These are phyloP conservation scores for Chlamydotis undulata DNA, from an alignment of 2,113 vertebrate genomes.

Conservation along the genomic window DNA sequence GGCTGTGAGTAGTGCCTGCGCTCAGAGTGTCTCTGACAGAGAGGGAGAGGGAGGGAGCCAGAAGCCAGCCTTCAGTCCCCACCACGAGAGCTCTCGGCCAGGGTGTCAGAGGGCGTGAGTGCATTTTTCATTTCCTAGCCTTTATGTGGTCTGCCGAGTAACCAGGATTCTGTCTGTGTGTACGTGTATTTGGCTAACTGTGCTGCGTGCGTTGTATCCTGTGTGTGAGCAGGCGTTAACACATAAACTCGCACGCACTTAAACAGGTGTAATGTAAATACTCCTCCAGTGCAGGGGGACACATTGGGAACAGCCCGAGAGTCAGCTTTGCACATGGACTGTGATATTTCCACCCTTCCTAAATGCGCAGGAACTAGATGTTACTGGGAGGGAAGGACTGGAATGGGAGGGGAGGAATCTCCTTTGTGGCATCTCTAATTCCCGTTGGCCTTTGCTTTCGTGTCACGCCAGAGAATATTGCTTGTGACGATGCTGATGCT, in stretches of 20 bases:
- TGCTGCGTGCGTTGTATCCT: slow-evolving; percentile 36
- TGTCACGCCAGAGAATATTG: neutral
- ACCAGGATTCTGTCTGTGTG: slow-evolving; percentile 56
- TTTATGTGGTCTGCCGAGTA: slow-evolving; percentile 61
- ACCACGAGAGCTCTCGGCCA: slow-evolving; percentile 48
- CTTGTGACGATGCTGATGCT: neutral
- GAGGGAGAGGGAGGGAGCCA: slow-evolving; percentile 75
- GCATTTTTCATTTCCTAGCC: slow-evolving; percentile 69
- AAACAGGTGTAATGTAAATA: neutral
- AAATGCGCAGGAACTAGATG: neutral
- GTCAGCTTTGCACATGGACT: neutral
- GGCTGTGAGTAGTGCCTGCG: slow-evolving; percentile 78
- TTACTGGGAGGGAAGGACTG: neutral
- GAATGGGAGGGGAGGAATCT: neutral
- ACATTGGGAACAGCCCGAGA: neutral
- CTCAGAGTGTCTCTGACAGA: slow-evolving; percentile 79
- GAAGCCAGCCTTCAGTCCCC: slow-evolving; percentile 67
- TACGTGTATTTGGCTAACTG: slow-evolving; percentile 39
- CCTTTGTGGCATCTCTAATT: neutral
- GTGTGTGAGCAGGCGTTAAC: neutral
- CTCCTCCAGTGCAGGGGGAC: neutral
- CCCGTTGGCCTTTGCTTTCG: slow-evolving; percentile 1
- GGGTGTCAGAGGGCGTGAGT: slow-evolving; percentile 78
- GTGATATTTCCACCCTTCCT: neutral
- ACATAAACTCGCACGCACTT: neutral